Percentiles rank a stretch among this genome's conserved stretches.
Evolutionary conservation across 2,113 vertebrate genomes (phyloP).

Genomic region (Sapayoa aenigma): DNA sequence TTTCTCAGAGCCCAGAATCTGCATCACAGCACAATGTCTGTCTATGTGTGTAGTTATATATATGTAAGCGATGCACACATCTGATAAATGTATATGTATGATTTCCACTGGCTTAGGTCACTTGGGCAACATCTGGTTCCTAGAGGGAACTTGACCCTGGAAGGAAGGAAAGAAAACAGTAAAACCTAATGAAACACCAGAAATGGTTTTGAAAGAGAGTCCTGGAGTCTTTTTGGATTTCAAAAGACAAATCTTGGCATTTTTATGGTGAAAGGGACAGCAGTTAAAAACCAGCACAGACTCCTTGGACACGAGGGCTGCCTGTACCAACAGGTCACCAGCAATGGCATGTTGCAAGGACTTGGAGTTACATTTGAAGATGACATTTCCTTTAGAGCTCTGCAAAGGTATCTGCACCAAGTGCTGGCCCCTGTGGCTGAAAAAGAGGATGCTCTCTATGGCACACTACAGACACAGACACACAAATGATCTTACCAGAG

Average conservation of each 20-base stretch:
- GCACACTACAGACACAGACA: neutral
- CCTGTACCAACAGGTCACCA: neutral
- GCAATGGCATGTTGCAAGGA: neutral
- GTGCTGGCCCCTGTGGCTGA: neutral
- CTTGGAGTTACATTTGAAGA: neutral
- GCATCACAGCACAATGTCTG: neutral
- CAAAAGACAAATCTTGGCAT: neutral
- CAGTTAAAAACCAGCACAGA: neutral
- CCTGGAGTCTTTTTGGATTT: neutral
- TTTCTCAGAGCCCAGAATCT: neutral
- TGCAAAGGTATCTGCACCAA: neutral
- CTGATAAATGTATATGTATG: neutral
- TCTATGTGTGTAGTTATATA: no score
- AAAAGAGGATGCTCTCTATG: neutral
- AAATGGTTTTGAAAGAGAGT: constrained; percentile 10
- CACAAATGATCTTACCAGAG: neutral
- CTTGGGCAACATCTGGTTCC: neutral
- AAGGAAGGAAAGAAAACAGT: neutral
- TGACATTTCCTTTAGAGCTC: neutral
- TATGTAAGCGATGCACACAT: neutral
- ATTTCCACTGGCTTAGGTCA: neutral
- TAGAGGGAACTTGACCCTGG: constrained; percentile 2
- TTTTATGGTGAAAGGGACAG: neutral
- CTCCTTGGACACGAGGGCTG: neutral
- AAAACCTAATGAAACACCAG: neutral